These are phyloP conservation scores for Caligus rogercresseyi DNA, from an alignment of 1,140 invertebrate species.

Conservation along the genomic window DNA sequence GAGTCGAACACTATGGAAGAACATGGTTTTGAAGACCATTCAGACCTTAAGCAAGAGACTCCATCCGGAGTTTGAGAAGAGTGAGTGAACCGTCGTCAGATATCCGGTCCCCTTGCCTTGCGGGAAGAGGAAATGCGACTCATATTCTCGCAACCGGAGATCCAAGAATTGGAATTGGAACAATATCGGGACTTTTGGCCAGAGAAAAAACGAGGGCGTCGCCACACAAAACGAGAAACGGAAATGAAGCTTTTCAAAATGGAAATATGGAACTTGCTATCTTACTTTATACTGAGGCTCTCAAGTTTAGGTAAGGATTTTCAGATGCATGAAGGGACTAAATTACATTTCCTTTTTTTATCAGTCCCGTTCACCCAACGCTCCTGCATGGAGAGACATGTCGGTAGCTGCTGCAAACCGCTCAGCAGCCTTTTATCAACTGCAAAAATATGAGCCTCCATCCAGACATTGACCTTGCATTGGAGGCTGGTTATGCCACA, in stretches of 20 bases:
- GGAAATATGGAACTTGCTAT: conserved; percentile 16
- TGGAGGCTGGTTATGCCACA: conserved; percentile 15
- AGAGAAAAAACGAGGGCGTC: conserved; percentile 6
- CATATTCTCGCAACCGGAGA: not conserved
- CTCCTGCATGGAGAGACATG: conserved; percentile 10
- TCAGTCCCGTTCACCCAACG: not conserved
- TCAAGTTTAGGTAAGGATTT: conserved; percentile 5
- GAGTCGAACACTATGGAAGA: too few species aligned
- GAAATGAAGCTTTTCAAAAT: conserved; percentile 11
- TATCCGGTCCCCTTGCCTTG: not conserved
- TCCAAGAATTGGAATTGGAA: not conserved
- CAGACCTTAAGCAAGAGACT: not conserved
- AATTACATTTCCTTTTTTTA: not conserved
- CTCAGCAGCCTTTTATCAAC: conserved; percentile 17
- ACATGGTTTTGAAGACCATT: not conserved
- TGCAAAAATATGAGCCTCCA: conserved; percentile 4
- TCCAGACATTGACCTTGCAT: conserved; percentile 9
- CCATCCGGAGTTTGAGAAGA: not conserved
- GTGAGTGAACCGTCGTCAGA: not conserved
- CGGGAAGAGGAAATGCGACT: not conserved
- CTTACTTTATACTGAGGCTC: conserved; percentile 19
- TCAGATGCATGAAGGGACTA: too few species aligned
- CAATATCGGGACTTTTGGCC: not conserved
- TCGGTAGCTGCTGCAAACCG: conserved; percentile 10
- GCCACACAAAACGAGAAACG: conserved; percentile 16